A percentile compares a stretch with the other conserved stretches of the same genome.
phyloP scores from a whole-genome alignment of 2,888 invertebrate genomes.

The Pachycephus smyrnensis region DNA sequence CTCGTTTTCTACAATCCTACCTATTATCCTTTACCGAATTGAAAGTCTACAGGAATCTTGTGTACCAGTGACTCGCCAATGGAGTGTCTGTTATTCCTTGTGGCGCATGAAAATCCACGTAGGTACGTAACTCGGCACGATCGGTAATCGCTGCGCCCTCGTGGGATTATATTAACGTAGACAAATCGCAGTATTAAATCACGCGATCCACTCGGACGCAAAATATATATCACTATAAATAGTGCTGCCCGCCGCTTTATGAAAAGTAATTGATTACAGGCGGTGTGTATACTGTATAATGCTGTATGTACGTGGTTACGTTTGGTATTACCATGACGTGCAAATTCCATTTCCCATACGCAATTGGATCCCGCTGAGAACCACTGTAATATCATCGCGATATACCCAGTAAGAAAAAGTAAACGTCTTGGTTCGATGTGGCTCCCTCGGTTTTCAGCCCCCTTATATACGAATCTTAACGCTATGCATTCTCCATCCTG shows the following conservation, averaged over 20 bases:
- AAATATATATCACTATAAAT: not conserved
- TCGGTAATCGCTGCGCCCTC: not conserved
- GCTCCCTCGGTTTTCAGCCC: slow-evolving; percentile 21
- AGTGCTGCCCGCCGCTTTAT: not conserved
- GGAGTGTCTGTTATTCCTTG: not conserved
- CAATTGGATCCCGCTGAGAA: slow-evolving; percentile 4
- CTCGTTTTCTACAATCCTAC: not conserved
- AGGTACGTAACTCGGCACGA: not conserved
- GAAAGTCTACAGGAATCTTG: not conserved
- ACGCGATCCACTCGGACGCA: not conserved
- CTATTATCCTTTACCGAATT: not conserved
- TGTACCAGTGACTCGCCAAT: not conserved
- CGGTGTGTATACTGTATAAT: not conserved
- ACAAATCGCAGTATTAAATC: not conserved
- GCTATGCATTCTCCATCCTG: slow-evolving; percentile 3
- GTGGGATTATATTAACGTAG: not conserved
- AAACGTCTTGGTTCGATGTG: slow-evolving; percentile 29
- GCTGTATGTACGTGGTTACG: not conserved
- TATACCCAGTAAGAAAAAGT: slow-evolving; percentile 20
- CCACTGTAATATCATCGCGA: slow-evolving; percentile 23
- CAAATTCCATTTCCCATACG: not conserved
- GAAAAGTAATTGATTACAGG: not conserved
- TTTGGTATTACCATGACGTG: not conserved
- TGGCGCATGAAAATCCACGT: not conserved
- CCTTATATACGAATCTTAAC: not conserved